These are phyloP conservation scores for Griposia aprilina DNA, from an alignment of 2,888 invertebrate species.

Conservation along the genomic window DNA sequence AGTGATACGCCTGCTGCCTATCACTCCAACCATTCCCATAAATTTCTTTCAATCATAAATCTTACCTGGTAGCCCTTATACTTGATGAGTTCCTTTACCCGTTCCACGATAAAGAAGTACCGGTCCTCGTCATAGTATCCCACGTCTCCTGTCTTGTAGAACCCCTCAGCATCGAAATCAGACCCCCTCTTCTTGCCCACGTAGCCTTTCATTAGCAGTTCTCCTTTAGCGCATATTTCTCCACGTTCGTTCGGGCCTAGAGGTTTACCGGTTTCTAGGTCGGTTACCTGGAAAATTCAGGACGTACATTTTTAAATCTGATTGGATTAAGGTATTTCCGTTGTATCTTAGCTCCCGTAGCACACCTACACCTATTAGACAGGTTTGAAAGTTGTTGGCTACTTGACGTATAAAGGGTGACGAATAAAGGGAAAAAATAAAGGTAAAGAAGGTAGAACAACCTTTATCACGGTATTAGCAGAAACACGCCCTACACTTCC, in stretches of 20 bases:
- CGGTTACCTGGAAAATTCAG: constrained; percentile 81
- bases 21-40: too few species aligned
- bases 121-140: constrained; percentile 83
- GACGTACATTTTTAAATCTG: not conserved
- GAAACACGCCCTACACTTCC: constrained; percentile 78
- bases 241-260: constrained; percentile 93
- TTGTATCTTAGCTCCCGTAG: too few species aligned
- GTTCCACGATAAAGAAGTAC: constrained; percentile 80
- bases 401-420: too few species aligned
- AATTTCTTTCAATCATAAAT: too few species aligned
- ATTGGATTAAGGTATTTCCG: not conserved
- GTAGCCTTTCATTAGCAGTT: constrained; percentile 95
- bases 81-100: constrained; percentile 85
- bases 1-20: too few species aligned
- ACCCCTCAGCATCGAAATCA: constrained; percentile 95
- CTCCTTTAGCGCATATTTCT: constrained; percentile 95
- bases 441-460: constrained; percentile 46
- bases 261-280: constrained; percentile 90
- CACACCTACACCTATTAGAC: too few species aligned
- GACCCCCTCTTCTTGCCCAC: constrained; percentile 83
- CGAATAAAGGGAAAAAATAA: too few species aligned
- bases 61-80: constrained; percentile 85
- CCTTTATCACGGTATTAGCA: constrained; percentile 77
- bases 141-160: constrained; percentile 92
- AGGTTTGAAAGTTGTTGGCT: too few species aligned